A percentile compares a stretch with the other conserved stretches of the same genome.
These are phyloP conservation scores for Platynereis dumerilii DNA, from an alignment of 2,888 invertebrate genomes.

Conservation along the genomic window DNA sequence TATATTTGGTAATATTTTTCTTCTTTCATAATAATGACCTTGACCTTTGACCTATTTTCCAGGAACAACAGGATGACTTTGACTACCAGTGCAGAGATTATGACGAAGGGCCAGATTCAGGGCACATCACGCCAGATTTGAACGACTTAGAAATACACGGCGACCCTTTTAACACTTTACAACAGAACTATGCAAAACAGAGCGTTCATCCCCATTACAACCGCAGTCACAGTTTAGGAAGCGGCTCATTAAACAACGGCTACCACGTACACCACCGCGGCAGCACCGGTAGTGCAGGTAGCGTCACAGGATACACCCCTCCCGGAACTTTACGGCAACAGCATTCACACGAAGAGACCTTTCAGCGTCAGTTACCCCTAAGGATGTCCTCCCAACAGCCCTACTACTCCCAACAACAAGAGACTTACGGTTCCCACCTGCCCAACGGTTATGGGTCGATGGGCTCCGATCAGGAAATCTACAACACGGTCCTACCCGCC, in stretches of 20 bases:
- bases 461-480: background rate
- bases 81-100: background rate
- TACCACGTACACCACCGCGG: background rate
- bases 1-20: too few species aligned
- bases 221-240: background rate
- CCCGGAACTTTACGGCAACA: background rate
- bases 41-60: background rate
- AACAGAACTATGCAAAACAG: background rate
- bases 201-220: background rate
- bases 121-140: background rate
- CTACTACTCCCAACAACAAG: background rate
- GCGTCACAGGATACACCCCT: background rate
- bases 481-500: background rate
- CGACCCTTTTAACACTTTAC: background rate
- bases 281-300: background rate
- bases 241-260: background rate
- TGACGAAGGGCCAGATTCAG: conserved; percentile 1
- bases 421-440: conserved; percentile 1
- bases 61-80: conserved; percentile 8
- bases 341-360: conserved; percentile 4
- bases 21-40: too few species aligned
- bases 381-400: background rate
- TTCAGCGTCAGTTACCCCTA: conserved; percentile 1
- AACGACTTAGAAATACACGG: background rate
- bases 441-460: background rate